phyloP scores from a whole-genome alignment of 2,113 vertebrate genomes.

The Melanocharis versteri region DNA sequence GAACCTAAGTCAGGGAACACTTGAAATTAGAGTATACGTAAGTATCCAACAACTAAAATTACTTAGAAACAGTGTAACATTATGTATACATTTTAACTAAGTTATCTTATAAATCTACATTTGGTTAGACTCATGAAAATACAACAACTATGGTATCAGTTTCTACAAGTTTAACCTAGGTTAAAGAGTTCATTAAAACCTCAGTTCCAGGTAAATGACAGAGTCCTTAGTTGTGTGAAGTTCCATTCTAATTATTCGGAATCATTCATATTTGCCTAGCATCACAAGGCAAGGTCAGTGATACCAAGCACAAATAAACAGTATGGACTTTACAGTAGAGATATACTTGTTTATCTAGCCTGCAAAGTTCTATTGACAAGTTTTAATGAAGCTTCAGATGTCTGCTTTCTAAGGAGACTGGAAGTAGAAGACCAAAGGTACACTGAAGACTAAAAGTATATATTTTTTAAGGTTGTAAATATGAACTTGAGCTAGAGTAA shows the following conservation, averaged over 20 bases:
- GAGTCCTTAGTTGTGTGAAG: neutral
- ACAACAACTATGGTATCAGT: neutral
- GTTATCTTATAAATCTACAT: neutral
- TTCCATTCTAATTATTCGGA: neutral
- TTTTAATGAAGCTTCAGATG: neutral
- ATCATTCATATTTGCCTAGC: neutral
- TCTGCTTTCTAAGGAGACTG: neutral
- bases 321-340: neutral
- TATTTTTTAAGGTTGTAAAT: neutral
- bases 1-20: neutral
- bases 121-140: neutral
- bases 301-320: neutral
- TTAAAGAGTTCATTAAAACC: neutral
- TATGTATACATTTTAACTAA: neutral
- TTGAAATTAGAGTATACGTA: fast-evolving
- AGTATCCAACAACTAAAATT: neutral
- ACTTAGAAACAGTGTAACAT: neutral
- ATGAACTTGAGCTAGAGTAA: neutral
- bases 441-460: neutral
- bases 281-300: neutral
- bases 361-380: neutral
- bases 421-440: neutral
- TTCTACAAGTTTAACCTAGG: neutral
- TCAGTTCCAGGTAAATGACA: neutral
- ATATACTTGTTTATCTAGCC: neutral